Evolutionary conservation across 2,888 invertebrate species (phyloP), one percentile per base, ranked within the genome.

Genomic region (Andrena bucephala): DNA sequence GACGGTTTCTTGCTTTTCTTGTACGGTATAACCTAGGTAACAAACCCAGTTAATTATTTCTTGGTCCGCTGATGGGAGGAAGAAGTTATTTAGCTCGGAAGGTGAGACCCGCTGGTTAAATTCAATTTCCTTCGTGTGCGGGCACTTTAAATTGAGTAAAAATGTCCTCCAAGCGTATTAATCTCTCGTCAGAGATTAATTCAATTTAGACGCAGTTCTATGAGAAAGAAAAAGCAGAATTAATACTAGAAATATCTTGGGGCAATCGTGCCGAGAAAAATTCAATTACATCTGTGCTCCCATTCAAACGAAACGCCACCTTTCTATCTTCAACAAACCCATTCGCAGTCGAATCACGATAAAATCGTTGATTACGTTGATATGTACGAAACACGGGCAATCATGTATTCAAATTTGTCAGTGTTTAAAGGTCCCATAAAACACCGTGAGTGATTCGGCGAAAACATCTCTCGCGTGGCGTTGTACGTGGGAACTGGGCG

Each of bases 351-450:
- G 42, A 42, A 42, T 42, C 57, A 3, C 10, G 24, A 13, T 57
- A 3, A 54, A 54, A 20, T 10, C 7, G 54, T 24, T 54, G 27
- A 27, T 24, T 24, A 42, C 24, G 24, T 27, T 10, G 57, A 57
- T 27, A 10, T 10, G 4, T 57, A 24, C 24, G 24, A 13, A 13
- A 27, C 20, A 13, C 0, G 57, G 42, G 42, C 27, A 57, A 57
- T 57, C 57, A 13, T 57, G 24, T 57, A 57, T 57, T 57, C 57
- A 57, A 57, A 57, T 57, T 24, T 24, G 24, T 20, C 57, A 4
- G 10, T 27, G 24, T 57, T 50, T 57, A 57, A 57, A 57, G 57
- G 24, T 57, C 10, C 57, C 57, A 24, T 27, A 24, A 24, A 57
- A 24, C 27, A 24, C 27, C 57, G 57, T 0, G 16, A 16, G 27